A percentile compares a stretch with the other conserved stretches of the same genome.
Conservation (phyloP, 2,888 invertebrate genomes). For the Candidula unifasciata region DNA sequence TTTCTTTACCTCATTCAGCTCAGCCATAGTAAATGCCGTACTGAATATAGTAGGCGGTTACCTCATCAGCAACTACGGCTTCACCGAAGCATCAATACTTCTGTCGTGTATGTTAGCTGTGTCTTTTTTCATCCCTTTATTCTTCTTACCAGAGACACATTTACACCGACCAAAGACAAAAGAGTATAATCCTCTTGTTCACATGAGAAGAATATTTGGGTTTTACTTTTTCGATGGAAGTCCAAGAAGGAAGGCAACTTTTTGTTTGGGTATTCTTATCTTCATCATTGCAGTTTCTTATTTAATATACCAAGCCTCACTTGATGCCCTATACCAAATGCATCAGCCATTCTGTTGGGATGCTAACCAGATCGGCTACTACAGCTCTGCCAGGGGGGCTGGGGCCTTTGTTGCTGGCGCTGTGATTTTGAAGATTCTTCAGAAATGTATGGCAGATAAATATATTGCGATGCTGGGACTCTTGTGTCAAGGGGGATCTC, state of each 20-base stretch:
- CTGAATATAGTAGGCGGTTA: conserved; percentile 44
- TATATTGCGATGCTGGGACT: conserved; percentile 31
- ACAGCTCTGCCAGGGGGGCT: conserved; percentile 28
- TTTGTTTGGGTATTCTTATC: not conserved
- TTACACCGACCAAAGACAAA: conserved; percentile 2
- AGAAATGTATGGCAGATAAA: conserved; percentile 24
- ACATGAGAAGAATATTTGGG: conserved; percentile 45
- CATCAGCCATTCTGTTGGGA: conserved; percentile 52
- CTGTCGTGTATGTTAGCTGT: conserved; percentile 25
- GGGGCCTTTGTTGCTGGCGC: conserved; percentile 30
- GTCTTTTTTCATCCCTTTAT: conserved; percentile 29
- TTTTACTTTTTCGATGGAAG: conserved; percentile 51
- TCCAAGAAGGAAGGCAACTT: not conserved
- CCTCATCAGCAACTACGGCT: conserved; percentile 44
- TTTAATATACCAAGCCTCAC: not conserved
- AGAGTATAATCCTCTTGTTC: conserved; percentile 22
- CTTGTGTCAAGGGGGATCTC: conserved; percentile 24
- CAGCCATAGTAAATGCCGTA: not conserved
- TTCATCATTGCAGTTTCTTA: conserved; percentile 32
- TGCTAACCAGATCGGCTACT: conserved; percentile 48
- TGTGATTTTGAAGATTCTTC: conserved; percentile 25
- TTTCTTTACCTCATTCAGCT: conserved; percentile 9
- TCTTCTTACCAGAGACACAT: conserved; percentile 50
- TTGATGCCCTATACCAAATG: conserved; percentile 49
- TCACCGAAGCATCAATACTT: conserved; percentile 32